Percentiles rank a stretch among this genome's conserved stretches.
These are phyloP conservation scores for Ochlodes sylvanus DNA, from an alignment of 2,888 invertebrate species.

Conservation along the genomic window DNA sequence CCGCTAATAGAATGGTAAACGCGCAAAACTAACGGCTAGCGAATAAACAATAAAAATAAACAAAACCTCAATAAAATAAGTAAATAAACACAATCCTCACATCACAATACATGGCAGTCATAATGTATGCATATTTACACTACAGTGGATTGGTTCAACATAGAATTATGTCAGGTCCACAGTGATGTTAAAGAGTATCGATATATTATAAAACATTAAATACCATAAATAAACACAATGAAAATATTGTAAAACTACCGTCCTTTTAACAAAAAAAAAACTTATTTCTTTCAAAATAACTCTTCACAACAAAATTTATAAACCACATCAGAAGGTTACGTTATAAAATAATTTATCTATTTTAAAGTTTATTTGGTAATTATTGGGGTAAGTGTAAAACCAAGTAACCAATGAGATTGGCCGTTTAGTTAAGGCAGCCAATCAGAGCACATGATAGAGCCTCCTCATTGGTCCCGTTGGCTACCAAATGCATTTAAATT, in stretches of 20 bases:
- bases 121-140: conserved; percentile 28
- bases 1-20: conserved; percentile 10
- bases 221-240: background rate
- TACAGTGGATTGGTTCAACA: background rate
- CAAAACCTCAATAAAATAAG: conserved; percentile 22
- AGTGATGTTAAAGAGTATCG: background rate
- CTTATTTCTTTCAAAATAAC: background rate
- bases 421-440: too few relatives aligned
- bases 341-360: background rate
- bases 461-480: too few relatives aligned
- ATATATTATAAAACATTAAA: conserved; percentile 1
- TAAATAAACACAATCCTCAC: conserved; percentile 42
- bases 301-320: background rate
- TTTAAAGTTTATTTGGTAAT: too few relatives aligned
- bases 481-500: too few relatives aligned
- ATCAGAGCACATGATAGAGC: too few relatives aligned
- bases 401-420: too few relatives aligned
- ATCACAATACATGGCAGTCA: conserved; percentile 54
- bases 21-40: conserved; percentile 9
- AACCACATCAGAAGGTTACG: too few relatives aligned
- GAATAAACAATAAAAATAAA: conserved; percentile 35
- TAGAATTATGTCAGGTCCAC: background rate
- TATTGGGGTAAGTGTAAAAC: too few relatives aligned
- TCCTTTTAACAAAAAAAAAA: background rate
- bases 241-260: background rate